Percentiles rank a stretch among this genome's conserved stretches.
These are phyloP conservation scores for Halcyon chelicuti DNA, from an alignment of 2,797 vertebrate species.

Conservation along the genomic window DNA sequence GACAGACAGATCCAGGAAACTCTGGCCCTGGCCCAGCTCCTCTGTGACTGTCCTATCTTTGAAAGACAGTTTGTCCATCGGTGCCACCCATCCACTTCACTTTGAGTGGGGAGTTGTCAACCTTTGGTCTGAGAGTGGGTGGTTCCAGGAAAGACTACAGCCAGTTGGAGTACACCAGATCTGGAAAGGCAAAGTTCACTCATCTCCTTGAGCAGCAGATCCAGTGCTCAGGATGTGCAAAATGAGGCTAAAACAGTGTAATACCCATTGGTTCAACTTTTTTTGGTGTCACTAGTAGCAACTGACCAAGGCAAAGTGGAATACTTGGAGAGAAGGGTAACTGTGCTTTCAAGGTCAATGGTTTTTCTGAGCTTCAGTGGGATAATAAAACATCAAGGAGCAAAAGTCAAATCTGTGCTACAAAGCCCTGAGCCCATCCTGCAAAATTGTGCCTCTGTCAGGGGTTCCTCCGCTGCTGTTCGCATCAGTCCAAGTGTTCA, in stretches of 20 bases:
- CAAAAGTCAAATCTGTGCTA: neutral
- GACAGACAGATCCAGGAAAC: neutral
- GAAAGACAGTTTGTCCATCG: neutral
- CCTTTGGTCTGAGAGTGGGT: neutral
- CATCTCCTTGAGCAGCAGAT: neutral
- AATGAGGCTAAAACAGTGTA: neutral
- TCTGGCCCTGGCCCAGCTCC: neutral
- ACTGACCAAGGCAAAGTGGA: neutral
- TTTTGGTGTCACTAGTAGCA: neutral
- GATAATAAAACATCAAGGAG: neutral
- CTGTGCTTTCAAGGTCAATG: accelerated
- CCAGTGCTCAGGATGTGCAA: neutral
- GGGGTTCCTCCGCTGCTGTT: neutral
- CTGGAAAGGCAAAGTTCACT: neutral
- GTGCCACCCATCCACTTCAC: neutral
- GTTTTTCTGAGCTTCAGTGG: neutral
- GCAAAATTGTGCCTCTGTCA: neutral
- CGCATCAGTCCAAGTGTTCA: neutral
- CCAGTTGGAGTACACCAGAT: neutral
- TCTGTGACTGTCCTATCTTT: neutral
- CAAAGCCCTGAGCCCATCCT: accelerated
- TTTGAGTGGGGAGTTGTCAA: neutral
- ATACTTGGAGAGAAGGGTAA: neutral
- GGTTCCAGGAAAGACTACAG: neutral
- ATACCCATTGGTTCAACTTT: neutral